A percentile compares a stretch with the other conserved stretches of the same genome.
Evolutionary conservation across 2,888 invertebrate genomes (phyloP).

Genomic region (Mesochorus sp.): DNA sequence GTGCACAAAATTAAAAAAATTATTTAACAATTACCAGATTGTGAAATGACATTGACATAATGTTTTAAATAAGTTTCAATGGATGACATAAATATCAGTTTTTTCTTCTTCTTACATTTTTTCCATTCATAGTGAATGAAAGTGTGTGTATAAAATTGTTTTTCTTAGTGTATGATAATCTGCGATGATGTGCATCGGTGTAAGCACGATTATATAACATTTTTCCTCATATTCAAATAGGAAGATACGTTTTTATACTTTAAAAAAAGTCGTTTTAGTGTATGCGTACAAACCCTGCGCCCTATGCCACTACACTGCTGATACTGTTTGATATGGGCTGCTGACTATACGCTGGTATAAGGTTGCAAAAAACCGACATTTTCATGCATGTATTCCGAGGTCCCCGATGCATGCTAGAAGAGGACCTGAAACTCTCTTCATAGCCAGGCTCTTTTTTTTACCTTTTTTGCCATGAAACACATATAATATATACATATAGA

Average conservation of each 20-base stretch:
- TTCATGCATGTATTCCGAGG: constrained; percentile 75
- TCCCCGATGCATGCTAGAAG: constrained; percentile 71
- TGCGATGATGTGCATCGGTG: not conserved
- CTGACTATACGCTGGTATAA: constrained; percentile 6
- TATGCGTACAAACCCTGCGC: constrained; percentile 22
- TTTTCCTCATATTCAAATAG: not conserved
- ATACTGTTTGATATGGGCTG: constrained; percentile 12
- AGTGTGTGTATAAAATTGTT: too few relatives aligned
- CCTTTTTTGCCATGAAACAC: not conserved
- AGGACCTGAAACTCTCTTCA: constrained; percentile 24
- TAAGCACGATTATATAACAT: not conserved
- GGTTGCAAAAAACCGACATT: constrained; percentile 69
- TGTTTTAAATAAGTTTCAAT: too few relatives aligned
- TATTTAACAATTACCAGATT: too few relatives aligned
- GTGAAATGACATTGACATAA: too few relatives aligned
- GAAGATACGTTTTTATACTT: not conserved
- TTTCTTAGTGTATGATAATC: too few relatives aligned
- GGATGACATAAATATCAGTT: too few relatives aligned
- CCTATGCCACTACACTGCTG: not conserved
- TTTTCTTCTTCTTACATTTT: too few relatives aligned
- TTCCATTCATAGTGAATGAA: too few relatives aligned
- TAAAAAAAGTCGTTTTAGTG: constrained; percentile 5
- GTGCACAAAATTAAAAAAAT: too few relatives aligned
- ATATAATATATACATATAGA: not conserved
- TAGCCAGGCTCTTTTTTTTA: not conserved